phyloP scores from a whole-genome alignment of 2,797 vertebrate genomes.

The Ceyx erithaca region DNA sequence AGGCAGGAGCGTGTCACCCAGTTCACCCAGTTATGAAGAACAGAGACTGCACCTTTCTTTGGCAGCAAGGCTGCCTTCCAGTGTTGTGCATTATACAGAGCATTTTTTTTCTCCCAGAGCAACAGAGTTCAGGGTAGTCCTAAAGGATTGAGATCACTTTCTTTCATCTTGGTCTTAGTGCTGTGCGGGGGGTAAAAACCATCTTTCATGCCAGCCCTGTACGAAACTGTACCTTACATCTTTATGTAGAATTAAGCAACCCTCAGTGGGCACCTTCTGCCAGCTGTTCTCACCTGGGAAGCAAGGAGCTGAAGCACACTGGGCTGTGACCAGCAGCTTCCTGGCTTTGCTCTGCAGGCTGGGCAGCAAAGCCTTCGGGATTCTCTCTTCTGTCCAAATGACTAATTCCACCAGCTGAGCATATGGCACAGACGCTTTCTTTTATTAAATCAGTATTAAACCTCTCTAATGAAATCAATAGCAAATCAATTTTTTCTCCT shows the following conservation, averaged over 20 bases:
- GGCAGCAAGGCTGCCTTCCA: neutral
- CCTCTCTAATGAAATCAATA: neutral
- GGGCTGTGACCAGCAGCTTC: neutral
- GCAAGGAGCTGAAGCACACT: neutral
- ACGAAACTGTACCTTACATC: accelerated
- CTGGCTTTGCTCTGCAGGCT: neutral
- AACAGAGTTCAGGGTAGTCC: neutral
- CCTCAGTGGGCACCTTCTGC: neutral
- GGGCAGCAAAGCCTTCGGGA: neutral
- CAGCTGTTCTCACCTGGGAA: neutral
- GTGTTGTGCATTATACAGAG: neutral
- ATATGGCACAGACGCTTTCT: neutral
- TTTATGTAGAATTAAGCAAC: neutral
- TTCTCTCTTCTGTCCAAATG: neutral
- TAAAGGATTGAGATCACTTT: neutral
- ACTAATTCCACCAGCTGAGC: neutral
- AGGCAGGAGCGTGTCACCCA: neutral
- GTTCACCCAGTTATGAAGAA: neutral
- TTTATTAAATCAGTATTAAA: neutral
- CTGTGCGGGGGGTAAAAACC: neutral
- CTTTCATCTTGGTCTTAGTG: neutral
- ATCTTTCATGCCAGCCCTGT: neutral
- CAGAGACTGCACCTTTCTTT: neutral
- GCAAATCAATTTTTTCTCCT: neutral
- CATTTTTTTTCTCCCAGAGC: neutral